Percentiles rank a stretch among this genome's conserved stretches.
These are phyloP conservation scores for Leptodactylus fallax DNA, from an alignment of 2,797 vertebrate species.

Conservation along the genomic window DNA sequence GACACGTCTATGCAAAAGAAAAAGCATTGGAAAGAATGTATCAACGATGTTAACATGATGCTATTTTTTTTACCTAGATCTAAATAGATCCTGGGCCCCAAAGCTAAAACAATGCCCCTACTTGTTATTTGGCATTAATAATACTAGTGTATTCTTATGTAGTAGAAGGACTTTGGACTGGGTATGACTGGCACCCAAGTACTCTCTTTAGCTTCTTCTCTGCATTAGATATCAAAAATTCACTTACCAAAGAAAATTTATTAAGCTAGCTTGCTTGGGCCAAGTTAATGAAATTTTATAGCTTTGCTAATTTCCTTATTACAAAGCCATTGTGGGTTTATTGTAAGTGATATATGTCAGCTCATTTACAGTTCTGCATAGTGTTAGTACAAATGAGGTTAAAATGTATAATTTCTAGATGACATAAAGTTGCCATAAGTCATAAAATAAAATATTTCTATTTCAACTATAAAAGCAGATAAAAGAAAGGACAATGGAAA, in stretches of 20 bases:
- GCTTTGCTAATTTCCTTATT: constrained; percentile 1
- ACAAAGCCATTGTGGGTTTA: not conserved
- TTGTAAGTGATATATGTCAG: not conserved
- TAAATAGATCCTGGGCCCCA: no score
- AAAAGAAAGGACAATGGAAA: not conserved
- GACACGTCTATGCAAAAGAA: no score
- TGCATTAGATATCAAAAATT: no score
- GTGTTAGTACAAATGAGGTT: not conserved
- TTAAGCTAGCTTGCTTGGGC: not conserved
- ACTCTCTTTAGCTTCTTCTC: not conserved
- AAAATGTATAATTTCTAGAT: not conserved
- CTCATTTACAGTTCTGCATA: not conserved
- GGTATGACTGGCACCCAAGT: not conserved
- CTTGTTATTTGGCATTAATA: not conserved
- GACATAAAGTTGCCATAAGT: not conserved
- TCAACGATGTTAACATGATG: no score
- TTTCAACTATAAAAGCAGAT: not conserved
- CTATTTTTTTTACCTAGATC: no score
- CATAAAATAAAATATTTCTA: not conserved
- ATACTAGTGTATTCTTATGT: not conserved
- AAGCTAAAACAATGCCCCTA: no score
- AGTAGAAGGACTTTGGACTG: not conserved
- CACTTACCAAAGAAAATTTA: not conserved
- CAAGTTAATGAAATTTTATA: not conserved
- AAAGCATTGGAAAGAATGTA: no score